Conservation (phyloP, 2,113 vertebrate genomes). For the Protomyctophum bolini region DNA sequence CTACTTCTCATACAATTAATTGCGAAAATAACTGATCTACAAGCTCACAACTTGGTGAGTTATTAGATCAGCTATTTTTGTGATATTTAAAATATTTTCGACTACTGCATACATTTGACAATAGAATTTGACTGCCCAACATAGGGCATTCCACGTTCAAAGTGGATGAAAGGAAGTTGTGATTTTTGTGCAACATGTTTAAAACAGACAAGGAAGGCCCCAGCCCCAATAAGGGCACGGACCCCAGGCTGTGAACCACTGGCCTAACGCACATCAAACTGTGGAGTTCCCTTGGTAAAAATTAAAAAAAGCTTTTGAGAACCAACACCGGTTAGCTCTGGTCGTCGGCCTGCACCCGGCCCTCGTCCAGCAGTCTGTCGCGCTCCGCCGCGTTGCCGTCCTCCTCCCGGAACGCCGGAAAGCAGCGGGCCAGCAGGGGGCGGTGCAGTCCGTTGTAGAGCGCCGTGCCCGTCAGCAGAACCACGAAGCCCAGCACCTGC, state of each 20-base stretch:
- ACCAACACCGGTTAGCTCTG: constrained; percentile 47
- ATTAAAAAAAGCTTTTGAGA: not conserved
- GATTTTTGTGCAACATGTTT: no score
- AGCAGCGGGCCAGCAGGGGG: constrained; percentile 73
- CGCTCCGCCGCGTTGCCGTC: constrained; percentile 60
- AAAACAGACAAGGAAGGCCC: no score
- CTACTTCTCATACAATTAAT: no score
- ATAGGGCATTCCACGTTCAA: no score
- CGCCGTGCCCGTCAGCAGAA: constrained; percentile 83
- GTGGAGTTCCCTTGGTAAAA: not conserved
- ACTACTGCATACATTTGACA: no score
- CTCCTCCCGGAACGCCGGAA: constrained; percentile 22
- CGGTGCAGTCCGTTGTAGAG: constrained; percentile 91
- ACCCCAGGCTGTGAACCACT: no score
- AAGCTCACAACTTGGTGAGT: not conserved
- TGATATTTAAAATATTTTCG: not conserved
- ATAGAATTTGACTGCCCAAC: no score
- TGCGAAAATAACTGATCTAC: no score
- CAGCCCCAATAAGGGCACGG: no score
- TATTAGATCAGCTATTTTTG: not conserved
- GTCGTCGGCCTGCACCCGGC: constrained; percentile 31
- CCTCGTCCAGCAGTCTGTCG: constrained; percentile 77
- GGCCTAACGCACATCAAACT: not conserved
- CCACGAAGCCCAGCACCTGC: constrained; percentile 88
- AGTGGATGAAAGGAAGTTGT: no score